Evolutionary conservation across 2,797 vertebrate genomes (phyloP).

Genomic region (Falco concolor): DNA sequence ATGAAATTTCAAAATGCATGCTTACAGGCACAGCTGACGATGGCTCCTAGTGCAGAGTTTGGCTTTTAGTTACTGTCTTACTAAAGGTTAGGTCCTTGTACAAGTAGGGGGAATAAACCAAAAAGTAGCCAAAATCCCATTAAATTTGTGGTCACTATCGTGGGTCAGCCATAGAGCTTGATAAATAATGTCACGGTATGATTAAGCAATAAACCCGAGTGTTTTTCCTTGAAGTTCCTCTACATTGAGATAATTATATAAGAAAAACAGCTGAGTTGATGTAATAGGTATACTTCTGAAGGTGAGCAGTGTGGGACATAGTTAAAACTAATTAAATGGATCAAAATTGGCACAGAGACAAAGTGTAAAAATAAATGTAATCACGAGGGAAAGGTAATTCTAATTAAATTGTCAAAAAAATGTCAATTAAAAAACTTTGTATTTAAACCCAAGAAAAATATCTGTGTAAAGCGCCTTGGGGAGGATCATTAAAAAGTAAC

Average conservation of each 20-base stretch:
- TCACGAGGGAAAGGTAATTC: background rate
- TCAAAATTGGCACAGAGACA: background rate
- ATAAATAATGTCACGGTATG: background rate
- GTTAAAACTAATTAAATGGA: conserved; percentile 34
- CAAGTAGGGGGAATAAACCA: background rate
- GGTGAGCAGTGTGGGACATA: background rate
- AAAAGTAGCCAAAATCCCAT: background rate
- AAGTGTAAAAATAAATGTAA: background rate
- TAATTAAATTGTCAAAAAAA: background rate
- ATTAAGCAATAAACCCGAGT: background rate
- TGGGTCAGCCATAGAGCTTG: background rate
- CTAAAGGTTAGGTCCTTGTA: background rate
- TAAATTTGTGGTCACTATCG: background rate
- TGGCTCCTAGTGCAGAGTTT: background rate
- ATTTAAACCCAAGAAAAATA: background rate
- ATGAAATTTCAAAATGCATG: background rate
- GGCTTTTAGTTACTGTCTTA: background rate
- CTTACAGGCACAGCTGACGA: background rate
- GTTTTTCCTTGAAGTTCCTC: background rate
- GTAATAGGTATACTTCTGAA: background rate
- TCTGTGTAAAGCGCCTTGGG: background rate
- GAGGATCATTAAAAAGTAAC: background rate
- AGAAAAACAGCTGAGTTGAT: background rate
- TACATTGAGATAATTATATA: background rate
- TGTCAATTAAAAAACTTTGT: background rate